Evolutionary conservation across 1,140 invertebrate genomes (phyloP), one percentile per base, ranked within the genome.

Genomic region (Papilio xuthus): DNA sequence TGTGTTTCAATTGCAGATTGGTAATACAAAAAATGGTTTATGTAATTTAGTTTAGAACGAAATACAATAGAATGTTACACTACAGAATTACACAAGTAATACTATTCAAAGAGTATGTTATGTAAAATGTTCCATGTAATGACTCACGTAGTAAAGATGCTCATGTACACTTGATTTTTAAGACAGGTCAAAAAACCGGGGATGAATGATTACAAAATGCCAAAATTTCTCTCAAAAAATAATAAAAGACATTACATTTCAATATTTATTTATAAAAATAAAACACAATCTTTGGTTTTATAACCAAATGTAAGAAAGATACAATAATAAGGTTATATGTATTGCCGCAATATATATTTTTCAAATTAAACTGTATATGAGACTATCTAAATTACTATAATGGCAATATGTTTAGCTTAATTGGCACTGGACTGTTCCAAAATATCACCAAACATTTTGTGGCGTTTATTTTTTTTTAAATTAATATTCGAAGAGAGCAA

Each of bases 231-330:
- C 4, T 3, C 32, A 6, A 37, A 37, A 53, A 53, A 60, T 26
- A 60, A 60, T 15, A 67, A 67, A 67, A 3, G 2, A 67, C 26
- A 28, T 67, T 67, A 12, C 1, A 67, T 6, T 28, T 67, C 26
- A 67, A 32, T 67, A 67, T 67, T 28, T 67, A 67, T 67, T 67
- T 67, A 67, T 32, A 67, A 67, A 67, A 67, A 67, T 67, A 67
- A 67, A 67, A 67, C 60, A 60, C 56, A 67, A 60, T 67, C 60
- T 67, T 67, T 67, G 60, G 60, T 67, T 67, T 67, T 67, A 67
- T 28, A 67, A 32, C 32, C 32, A 67, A 67, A 28, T 26, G 56
- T 56, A 56, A 56, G 20, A 60, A 20, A 60, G 53, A 60, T 60
- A 67, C 26, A 67, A 67, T 67, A 67, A 67, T 67, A 28, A 28